phyloP scores from a whole-genome alignment of 2,113 vertebrate genomes.

The Serinus canaria region DNA sequence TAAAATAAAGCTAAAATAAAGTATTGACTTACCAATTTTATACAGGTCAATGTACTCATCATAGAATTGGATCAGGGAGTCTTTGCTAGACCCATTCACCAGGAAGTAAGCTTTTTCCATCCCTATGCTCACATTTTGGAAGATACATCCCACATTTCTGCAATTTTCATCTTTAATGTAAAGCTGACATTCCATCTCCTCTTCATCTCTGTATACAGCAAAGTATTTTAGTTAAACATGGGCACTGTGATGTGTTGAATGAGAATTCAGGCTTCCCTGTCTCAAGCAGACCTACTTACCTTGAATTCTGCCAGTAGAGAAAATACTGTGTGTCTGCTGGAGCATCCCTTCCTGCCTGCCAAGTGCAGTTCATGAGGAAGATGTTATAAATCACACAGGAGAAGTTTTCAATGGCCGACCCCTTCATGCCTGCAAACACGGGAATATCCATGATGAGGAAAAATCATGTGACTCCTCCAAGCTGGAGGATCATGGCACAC shows the following conservation, averaged over 20 bases:
- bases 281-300: background rate
- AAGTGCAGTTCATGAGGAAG: slow-evolving; percentile 67
- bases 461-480: background rate
- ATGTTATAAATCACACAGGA: slow-evolving; percentile 48
- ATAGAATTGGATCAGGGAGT: background rate
- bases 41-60: background rate
- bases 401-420: slow-evolving; percentile 46
- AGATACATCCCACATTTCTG: slow-evolving; percentile 40
- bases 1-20: background rate
- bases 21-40: slow-evolving; percentile 18
- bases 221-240: background rate
- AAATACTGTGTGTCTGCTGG: slow-evolving; percentile 60
- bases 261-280: background rate
- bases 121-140: background rate
- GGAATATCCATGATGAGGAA: background rate
- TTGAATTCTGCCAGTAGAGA: background rate
- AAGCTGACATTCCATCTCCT: background rate
- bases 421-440: slow-evolving; percentile 8
- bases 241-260: background rate
- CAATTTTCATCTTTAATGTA: slow-evolving; percentile 5
- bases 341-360: slow-evolving; percentile 38
- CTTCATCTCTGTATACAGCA: background rate
- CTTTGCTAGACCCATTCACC: slow-evolving; percentile 38
- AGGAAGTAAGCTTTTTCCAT: background rate
- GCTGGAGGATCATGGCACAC: background rate